Evolutionary conservation across 1,140 invertebrate species (phyloP).

Genomic region (Drosophila cardini): DNA sequence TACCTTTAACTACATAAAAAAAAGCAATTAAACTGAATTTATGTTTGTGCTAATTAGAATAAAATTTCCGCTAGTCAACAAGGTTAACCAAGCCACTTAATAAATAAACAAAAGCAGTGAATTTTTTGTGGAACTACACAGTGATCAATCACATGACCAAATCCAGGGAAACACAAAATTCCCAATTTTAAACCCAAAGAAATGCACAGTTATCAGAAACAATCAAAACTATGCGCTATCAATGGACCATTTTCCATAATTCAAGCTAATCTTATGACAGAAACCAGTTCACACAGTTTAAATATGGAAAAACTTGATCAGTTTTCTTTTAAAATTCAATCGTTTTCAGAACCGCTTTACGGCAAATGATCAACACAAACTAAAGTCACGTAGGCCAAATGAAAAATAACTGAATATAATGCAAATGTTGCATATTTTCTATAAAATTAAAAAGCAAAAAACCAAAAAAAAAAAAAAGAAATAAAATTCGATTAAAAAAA

Average conservation of each 20-base stretch:
- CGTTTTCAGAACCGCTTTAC: slow-evolving; percentile 61
- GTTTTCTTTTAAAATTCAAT: slow-evolving; percentile 41
- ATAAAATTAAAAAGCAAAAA: background rate
- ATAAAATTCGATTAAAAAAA: too few relatives aligned
- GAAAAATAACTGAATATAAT: slow-evolving; percentile 37
- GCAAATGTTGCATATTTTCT: slow-evolving; percentile 46
- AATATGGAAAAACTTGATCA: slow-evolving; percentile 51
- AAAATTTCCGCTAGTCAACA: slow-evolving; percentile 2
- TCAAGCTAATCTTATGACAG: slow-evolving; percentile 11
- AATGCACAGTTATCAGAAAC: slow-evolving; percentile 29
- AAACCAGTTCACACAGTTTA: slow-evolving; percentile 38
- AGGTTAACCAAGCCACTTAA: background rate
- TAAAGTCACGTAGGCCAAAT: slow-evolving; percentile 67
- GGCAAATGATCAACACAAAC: slow-evolving; percentile 15
- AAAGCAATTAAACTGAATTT: background rate
- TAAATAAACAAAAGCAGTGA: background rate
- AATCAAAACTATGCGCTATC: slow-evolving; percentile 16
- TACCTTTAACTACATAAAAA: background rate
- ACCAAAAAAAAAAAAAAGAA: background rate
- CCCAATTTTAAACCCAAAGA: background rate
- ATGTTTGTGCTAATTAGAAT: slow-evolving; percentile 11
- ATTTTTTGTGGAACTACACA: background rate
- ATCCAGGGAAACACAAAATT: slow-evolving; percentile 7
- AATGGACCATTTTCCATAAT: slow-evolving; percentile 13
- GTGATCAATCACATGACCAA: slow-evolving; percentile 10